These are phyloP conservation scores for Indicator maculatus DNA, from an alignment of 2,113 vertebrate species.

Conservation along the genomic window DNA sequence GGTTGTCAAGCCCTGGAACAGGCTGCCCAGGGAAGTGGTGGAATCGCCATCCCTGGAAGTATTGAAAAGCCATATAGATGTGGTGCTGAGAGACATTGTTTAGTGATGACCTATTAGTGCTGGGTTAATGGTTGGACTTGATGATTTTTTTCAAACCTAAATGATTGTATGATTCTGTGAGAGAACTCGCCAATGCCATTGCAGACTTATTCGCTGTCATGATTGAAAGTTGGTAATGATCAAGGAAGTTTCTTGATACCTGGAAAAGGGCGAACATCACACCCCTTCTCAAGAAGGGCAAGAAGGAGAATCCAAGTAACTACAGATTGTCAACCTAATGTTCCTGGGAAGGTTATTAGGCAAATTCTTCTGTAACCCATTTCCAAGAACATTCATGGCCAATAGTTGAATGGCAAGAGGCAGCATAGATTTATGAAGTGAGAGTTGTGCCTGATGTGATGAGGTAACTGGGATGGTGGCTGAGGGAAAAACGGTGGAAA, in stretches of 20 bases:
- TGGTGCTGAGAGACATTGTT: too few species aligned
- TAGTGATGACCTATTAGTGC: too few species aligned
- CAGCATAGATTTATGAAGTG: not conserved
- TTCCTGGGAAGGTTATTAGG: not conserved
- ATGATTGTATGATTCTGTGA: not conserved
- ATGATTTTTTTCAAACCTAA: too few species aligned
- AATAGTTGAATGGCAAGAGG: not conserved
- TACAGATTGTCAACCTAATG: not conserved
- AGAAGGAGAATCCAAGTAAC: not conserved
- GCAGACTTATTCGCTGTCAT: accelerated
- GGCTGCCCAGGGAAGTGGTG: too few species aligned
- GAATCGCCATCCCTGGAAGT: too few species aligned
- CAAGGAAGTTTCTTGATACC: not conserved
- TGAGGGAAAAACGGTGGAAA: not conserved
- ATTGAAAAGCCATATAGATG: too few species aligned
- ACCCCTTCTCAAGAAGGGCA: not conserved
- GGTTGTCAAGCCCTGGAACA: too few species aligned
- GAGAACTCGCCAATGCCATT: not conserved
- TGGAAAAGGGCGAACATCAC: not conserved
- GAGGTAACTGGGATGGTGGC: not conserved
- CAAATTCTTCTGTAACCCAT: not conserved
- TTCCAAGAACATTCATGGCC: not conserved
- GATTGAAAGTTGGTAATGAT: not conserved
- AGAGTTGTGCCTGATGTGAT: not conserved
- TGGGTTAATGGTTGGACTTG: too few species aligned